These are phyloP conservation scores for Anaspis maculata DNA, from an alignment of 2,888 invertebrate species.

Conservation along the genomic window DNA sequence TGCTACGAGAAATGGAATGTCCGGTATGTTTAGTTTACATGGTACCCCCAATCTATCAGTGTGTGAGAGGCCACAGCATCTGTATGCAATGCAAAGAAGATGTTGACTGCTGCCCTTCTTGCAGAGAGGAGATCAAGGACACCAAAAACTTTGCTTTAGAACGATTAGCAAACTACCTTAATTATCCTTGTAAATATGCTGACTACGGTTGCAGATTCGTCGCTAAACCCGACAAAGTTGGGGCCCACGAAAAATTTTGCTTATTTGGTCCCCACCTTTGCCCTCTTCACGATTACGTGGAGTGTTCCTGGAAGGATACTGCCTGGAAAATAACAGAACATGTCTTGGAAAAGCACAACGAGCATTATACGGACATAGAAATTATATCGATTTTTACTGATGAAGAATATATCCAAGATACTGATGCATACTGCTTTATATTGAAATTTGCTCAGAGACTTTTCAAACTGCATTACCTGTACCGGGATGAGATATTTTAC, in stretches of 20 bases:
- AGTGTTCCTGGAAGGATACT: conserved; percentile 12
- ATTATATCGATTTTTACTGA: conserved; percentile 16
- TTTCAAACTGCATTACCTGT: conserved; percentile 28
- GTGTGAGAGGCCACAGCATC: conserved; percentile 33
- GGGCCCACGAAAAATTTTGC: conserved; percentile 22
- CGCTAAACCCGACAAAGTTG: conserved; percentile 20
- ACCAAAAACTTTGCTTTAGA: conserved; percentile 34
- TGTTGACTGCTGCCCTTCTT: conserved; percentile 29
- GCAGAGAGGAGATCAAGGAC: conserved; percentile 22
- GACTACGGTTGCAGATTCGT: conserved; percentile 26
- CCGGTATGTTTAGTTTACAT: conserved; percentile 35
- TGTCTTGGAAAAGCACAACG: conserved; percentile 44
- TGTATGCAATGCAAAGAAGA: conserved; percentile 28
- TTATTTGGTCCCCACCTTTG: conserved; percentile 18
- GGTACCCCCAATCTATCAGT: conserved; percentile 35
- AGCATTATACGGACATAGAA: conserved; percentile 27
- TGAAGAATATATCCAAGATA: conserved; percentile 11
- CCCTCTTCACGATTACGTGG: conserved; percentile 20
- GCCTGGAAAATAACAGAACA: conserved; percentile 34
- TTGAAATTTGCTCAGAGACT: conserved; percentile 20
- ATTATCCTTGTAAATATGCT: conserved; percentile 30
- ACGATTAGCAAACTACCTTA: conserved; percentile 25
- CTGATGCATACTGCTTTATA: conserved; percentile 24
- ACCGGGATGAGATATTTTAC: conserved; percentile 17
- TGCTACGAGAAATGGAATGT: no score